Evolutionary conservation across 2,113 vertebrate species (phyloP).

Genomic region (Lepisosteus oculatus): DNA sequence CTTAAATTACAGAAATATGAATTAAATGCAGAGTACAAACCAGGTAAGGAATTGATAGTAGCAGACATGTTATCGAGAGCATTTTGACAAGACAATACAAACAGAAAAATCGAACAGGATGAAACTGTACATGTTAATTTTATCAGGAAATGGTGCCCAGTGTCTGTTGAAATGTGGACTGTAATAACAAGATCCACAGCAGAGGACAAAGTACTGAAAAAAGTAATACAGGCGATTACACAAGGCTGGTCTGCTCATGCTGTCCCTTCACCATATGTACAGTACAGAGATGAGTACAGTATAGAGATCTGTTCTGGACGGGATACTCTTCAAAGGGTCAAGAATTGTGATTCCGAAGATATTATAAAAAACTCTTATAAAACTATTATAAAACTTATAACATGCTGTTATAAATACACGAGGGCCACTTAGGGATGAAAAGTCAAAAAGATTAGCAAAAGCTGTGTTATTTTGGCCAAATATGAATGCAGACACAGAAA

Average conservation of each 20-base stretch:
- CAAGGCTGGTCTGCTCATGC: not conserved
- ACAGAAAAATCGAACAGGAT: not conserved
- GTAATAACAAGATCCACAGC: not conserved
- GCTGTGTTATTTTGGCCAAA: slow-evolving; percentile 10
- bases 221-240: slow-evolving; percentile 1
- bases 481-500: not conserved
- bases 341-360: not conserved
- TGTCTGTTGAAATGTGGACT: slow-evolving; percentile 9
- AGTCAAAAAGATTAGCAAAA: slow-evolving; percentile 4
- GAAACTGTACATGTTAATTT: slow-evolving; percentile 9
- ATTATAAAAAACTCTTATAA: not conserved
- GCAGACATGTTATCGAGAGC: slow-evolving; percentile 5
- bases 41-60: slow-evolving; percentile 11
- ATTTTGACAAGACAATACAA: not conserved
- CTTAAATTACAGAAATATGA: slow-evolving; percentile 11
- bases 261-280: not conserved
- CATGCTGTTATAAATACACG: slow-evolving; percentile 13
- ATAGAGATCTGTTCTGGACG: not conserved
- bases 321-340: slow-evolving; percentile 13
- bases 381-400: too few species aligned
- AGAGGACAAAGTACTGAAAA: not conserved
- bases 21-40: not conserved
- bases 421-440: slow-evolving; percentile 5
- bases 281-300: slow-evolving; percentile 7
- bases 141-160: slow-evolving; percentile 9